Percentiles rank a stretch among this genome's conserved stretches.
phyloP scores from a whole-genome alignment of 1,140 invertebrate species.

The Drosophila littoralis region DNA sequence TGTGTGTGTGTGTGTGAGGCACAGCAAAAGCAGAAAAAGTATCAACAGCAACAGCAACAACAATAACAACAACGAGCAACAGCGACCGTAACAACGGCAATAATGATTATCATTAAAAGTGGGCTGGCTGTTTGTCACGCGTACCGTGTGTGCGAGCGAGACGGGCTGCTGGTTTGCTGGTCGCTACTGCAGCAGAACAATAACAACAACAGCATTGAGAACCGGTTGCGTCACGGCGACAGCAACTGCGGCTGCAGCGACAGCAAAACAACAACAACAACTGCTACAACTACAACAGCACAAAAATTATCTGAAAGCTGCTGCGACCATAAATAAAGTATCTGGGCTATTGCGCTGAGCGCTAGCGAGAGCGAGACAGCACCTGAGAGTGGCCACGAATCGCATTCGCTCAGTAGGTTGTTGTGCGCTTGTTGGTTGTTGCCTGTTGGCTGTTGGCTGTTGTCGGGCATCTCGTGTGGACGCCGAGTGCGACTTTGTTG shows the following conservation, averaged over 20 bases:
- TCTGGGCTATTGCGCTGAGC: constrained; percentile 56
- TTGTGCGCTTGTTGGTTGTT: constrained; percentile 32
- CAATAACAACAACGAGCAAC: constrained; percentile 51
- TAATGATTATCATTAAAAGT: constrained; percentile 84
- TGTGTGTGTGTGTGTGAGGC: constrained; percentile 30
- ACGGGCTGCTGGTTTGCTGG: constrained; percentile 16
- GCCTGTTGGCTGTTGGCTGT: constrained; percentile 7
- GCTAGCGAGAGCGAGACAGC: constrained; percentile 67
- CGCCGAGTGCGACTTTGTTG: constrained; percentile 13
- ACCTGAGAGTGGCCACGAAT: constrained; percentile 60
- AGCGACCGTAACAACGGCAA: constrained; percentile 79
- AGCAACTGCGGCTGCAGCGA: constrained; percentile 7
- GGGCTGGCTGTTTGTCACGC: constrained; percentile 70
- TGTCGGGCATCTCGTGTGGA: constrained; percentile 4
- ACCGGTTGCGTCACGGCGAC: constrained; percentile 67
- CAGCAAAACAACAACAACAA: constrained; percentile 21
- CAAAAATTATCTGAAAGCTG: constrained; percentile 59
- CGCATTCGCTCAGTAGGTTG: constrained; percentile 56
- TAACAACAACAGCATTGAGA: constrained; percentile 32
- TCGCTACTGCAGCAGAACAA: constrained; percentile 2
- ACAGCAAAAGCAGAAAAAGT: constrained; percentile 63
- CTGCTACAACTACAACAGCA: constrained; percentile 27
- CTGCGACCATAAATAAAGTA: constrained; percentile 83
- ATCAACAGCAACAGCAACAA: constrained; percentile 48
- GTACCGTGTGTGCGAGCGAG: constrained; percentile 48